Evolutionary conservation across 1,140 invertebrate species (phyloP).

Genomic region (Hylaeus volcanicus): DNA sequence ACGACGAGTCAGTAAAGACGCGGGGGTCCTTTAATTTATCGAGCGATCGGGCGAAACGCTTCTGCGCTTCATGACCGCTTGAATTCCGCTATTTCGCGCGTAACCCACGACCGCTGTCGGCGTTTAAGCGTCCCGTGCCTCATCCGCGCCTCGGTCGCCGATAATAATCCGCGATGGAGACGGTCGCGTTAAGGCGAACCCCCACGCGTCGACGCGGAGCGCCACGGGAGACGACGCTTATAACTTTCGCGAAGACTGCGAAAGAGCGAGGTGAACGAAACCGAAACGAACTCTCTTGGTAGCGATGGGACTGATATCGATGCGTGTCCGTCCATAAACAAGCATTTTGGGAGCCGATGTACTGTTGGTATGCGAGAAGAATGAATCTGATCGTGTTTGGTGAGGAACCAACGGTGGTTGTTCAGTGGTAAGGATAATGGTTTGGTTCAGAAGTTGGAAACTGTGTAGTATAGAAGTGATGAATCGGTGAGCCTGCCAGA

Average conservation of each 20-base stretch:
- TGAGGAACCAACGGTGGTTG: too few species aligned
- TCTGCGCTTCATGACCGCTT: slow-evolving; percentile 19
- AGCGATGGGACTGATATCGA: too few species aligned
- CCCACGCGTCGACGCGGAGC: slow-evolving; percentile 22
- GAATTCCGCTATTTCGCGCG: slow-evolving; percentile 21
- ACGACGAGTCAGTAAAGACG: slow-evolving; percentile 37
- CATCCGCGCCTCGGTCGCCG: neutral
- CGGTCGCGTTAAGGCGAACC: neutral
- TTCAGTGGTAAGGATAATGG: too few species aligned
- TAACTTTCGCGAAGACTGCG: neutral
- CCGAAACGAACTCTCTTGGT: neutral
- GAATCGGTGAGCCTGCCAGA: too few species aligned
- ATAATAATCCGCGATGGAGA: slow-evolving; percentile 9
- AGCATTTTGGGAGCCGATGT: too few species aligned
- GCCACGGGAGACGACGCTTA: slow-evolving; percentile 9
- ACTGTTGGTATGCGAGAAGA: too few species aligned
- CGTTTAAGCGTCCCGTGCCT: neutral
- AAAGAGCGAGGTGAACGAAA: too few species aligned
- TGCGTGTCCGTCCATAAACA: too few species aligned
- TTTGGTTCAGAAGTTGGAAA: too few species aligned
- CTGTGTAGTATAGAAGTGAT: too few species aligned
- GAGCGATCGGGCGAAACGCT: slow-evolving; percentile 40
- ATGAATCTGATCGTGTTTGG: too few species aligned
- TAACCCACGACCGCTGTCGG: neutral
- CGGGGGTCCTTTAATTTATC: slow-evolving; percentile 40